phyloP scores from a whole-genome alignment of 2,888 invertebrate genomes.

The Orthonevra nobilis region DNA sequence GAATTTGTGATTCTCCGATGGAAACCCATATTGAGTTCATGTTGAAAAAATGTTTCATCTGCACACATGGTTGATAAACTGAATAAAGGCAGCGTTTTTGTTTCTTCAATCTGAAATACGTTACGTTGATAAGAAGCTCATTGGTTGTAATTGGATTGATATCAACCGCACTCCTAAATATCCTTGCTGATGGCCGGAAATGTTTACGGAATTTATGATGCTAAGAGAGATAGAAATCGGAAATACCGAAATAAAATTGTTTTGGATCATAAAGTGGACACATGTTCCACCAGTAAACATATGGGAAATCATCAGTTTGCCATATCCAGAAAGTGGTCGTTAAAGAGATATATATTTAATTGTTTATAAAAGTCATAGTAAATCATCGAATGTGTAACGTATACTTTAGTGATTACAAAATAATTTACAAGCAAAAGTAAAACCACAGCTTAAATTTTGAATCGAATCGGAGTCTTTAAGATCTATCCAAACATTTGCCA shows the following conservation, averaged over 20 bases:
- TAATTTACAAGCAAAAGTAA: too few species aligned
- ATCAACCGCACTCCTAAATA: neutral
- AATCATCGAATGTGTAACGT: neutral
- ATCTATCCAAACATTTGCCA: too few species aligned
- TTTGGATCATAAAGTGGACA: conserved; percentile 26
- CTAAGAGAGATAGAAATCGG: neutral
- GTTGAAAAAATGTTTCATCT: conserved; percentile 14
- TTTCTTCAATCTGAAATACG: conserved; percentile 6
- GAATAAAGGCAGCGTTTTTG: conserved; percentile 17
- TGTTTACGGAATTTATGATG: conserved; percentile 35
- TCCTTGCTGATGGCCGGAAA: conserved; percentile 11
- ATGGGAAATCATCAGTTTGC: conserved; percentile 20
- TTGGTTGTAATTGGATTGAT: conserved; percentile 5
- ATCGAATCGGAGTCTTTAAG: too few species aligned
- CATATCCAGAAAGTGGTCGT: conserved; percentile 2
- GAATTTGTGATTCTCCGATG: conserved; percentile 24
- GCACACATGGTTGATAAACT: conserved; percentile 35
- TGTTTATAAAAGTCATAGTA: conserved; percentile 2
- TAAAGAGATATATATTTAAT: conserved; percentile 16
- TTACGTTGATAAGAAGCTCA: conserved; percentile 4
- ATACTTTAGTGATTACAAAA: too few species aligned
- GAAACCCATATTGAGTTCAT: neutral
- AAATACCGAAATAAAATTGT: conserved; percentile 16
- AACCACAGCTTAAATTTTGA: too few species aligned
- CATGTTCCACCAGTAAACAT: conserved; percentile 10